phyloP scores from a whole-genome alignment of 2,113 vertebrate genomes.

The Spea multiplicata region DNA sequence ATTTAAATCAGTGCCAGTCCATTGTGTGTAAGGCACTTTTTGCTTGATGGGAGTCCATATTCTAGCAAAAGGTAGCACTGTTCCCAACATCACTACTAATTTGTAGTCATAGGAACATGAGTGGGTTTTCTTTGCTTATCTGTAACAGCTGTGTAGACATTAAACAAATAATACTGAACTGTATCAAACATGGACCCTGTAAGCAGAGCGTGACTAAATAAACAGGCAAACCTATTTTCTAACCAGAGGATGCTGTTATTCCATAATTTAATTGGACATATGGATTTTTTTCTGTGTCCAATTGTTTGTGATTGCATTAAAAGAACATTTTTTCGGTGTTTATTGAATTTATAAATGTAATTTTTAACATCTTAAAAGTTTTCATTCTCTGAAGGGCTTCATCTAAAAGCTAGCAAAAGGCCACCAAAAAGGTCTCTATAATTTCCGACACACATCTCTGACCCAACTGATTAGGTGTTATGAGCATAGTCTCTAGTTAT shows the following conservation, averaged over 20 bases:
- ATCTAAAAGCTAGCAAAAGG: too few relatives aligned
- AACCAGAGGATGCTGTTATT: background rate
- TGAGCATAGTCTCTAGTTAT: too few relatives aligned
- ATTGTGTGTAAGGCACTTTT: conserved; percentile 23
- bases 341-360: too few relatives aligned
- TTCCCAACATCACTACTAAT: conserved; percentile 9
- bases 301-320: too few relatives aligned
- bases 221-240: conserved; percentile 18
- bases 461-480: too few relatives aligned
- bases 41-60: conserved; percentile 18
- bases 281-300: background rate
- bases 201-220: conserved; percentile 15
- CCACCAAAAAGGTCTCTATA: too few relatives aligned
- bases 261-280: background rate
- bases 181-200: background rate
- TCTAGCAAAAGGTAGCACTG: background rate
- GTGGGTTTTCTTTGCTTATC: background rate
- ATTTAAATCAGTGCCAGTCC: conserved; percentile 29
- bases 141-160: conserved; percentile 4
- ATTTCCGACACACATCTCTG: too few relatives aligned
- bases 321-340: too few relatives aligned
- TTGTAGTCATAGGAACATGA: background rate
- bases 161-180: conserved; percentile 4
- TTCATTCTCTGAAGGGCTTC: too few relatives aligned
- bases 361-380: too few relatives aligned